These are phyloP conservation scores for Stichopus horrens DNA, from an alignment of 53 echinoderm and acorn worm genomes.

Conservation along the genomic window DNA sequence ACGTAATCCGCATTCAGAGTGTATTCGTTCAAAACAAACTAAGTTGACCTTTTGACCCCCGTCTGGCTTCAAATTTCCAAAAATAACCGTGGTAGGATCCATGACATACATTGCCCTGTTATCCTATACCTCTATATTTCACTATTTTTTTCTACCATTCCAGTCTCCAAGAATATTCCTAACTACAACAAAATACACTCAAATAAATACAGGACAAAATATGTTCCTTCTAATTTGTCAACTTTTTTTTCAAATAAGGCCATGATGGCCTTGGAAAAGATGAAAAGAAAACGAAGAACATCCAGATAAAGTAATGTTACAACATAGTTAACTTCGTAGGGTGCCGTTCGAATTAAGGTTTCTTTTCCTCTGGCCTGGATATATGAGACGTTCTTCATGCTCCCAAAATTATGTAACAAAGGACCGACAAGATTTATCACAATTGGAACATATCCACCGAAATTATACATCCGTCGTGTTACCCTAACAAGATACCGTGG, in stretches of 20 bases:
- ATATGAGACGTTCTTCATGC: too few species aligned
- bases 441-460: too few species aligned
- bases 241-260: neutral
- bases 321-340: neutral
- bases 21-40: slow-evolving; percentile 24
- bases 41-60: slow-evolving; percentile 6
- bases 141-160: neutral
- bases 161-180: neutral
- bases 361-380: neutral
- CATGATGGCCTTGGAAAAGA: neutral
- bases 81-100: neutral
- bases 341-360: neutral
- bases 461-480: too few species aligned
- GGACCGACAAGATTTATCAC: too few species aligned
- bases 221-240: neutral
- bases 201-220: neutral
- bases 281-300: neutral
- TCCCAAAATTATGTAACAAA: too few species aligned
- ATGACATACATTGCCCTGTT: neutral
- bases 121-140: neutral
- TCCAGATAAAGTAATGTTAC: neutral
- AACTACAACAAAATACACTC: neutral
- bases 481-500: too few species aligned
- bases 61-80: neutral
- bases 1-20: too few species aligned